Percentiles rank a stretch among this genome's conserved stretches.
These are phyloP conservation scores for Drosophila lacteicornis DNA, from an alignment of 1,140 invertebrate genomes.

Conservation along the genomic window DNA sequence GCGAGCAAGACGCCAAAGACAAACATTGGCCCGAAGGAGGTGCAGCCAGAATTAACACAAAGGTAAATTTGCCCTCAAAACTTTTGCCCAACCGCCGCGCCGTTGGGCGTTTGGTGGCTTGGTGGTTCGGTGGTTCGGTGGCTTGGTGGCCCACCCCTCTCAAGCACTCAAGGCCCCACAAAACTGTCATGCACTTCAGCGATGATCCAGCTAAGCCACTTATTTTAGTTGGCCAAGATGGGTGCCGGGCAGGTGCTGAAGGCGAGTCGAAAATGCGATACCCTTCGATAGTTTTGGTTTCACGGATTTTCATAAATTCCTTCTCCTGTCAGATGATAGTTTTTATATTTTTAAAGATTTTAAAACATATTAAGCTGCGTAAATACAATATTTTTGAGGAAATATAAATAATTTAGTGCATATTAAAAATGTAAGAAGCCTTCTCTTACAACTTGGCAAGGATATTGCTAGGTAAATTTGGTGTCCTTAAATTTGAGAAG, in stretches of 20 bases:
- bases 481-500: not conserved
- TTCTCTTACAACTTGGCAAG: not conserved
- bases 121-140: not conserved
- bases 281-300: not conserved
- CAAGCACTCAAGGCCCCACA: slow-evolving; percentile 39
- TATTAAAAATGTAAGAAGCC: too few species aligned
- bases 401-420: too few species aligned
- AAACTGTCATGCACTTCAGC: slow-evolving; percentile 62
- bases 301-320: too few species aligned
- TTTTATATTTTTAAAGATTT: too few species aligned
- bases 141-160: not conserved
- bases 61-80: slow-evolving; percentile 41
- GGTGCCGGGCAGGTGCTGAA: not conserved
- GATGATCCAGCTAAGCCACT: slow-evolving; percentile 66
- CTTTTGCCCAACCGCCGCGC: slow-evolving; percentile 15
- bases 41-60: slow-evolving; percentile 53
- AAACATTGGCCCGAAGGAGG: slow-evolving; percentile 15
- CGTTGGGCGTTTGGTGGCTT: not conserved
- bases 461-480: not conserved
- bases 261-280: slow-evolving; percentile 4
- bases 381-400: too few species aligned
- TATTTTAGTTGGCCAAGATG: slow-evolving; percentile 49
- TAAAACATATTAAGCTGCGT: too few species aligned
- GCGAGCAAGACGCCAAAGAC: not conserved
- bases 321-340: too few species aligned